Evolutionary conservation across 2,888 invertebrate species (phyloP), one percentile per base, ranked within the genome.

Genomic region (Choristoneura rosaceana): DNA sequence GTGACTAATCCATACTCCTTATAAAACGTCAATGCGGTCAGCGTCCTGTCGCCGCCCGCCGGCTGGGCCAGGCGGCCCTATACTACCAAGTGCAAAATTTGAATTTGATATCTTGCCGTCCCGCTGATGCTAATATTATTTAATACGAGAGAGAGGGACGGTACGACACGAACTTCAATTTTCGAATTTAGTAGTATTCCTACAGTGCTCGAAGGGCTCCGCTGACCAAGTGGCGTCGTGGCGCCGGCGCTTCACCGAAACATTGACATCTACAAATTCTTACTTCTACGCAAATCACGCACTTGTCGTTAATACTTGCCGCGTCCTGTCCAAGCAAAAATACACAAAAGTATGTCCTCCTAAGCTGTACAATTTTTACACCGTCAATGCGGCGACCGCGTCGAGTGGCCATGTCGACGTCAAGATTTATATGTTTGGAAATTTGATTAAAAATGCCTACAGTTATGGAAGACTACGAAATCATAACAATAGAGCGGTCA

Each of bases 291-390:
- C 87, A 82, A 87, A 84, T 83, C 87, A 85, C 87, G 84, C 86
- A 64, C 59, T 87, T 83, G 82, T 81, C 82, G 82, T 69, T 69
- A 85, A 87, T 84, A 86, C 83, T 84, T 83, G 85, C 85, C 83
- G 83, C 87, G 82, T 84, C 81, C 84, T 86, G 83, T 84, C 85
- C 87, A 89, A 92, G 90, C 93, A 89, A 91, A 91, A 92, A 92
- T 92, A 93, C 92, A 93, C 92, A 93, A 88, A 90, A 87, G 90
- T 90, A 81, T 83, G 82, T 80, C 80, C 62, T 66, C 82, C 88
- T 89, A 90, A 88, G 88, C 92, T 93, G 93, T 92, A 92, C 92
- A 93, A 89, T 91, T 92, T 92, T 84, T 90, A 92, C 92, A 92
- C 83, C 84, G 84, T 78, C 83, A 80, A 84, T 79, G 80, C 82